phyloP scores from a whole-genome alignment of 2,888 invertebrate species.

The Biston betularia region DNA sequence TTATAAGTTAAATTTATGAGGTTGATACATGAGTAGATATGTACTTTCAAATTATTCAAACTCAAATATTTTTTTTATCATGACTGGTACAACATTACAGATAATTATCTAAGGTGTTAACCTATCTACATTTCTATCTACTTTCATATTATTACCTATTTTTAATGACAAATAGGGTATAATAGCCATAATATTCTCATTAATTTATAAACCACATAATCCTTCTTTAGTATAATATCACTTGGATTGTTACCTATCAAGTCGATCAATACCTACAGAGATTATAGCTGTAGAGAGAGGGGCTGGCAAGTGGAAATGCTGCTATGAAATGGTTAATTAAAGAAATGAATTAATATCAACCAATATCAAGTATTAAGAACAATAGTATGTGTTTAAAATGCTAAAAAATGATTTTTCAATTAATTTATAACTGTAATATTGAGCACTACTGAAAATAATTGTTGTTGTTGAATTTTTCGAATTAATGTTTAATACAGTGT shows the following conservation, averaged over 20 bases:
- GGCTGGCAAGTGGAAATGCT: neutral
- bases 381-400: neutral
- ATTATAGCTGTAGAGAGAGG: neutral
- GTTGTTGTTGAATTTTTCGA: conserved; percentile 15
- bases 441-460: neutral
- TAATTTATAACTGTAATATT: neutral
- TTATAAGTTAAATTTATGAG: neutral
- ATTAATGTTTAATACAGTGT: conserved; percentile 20
- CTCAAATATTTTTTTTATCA: too few species aligned
- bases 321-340: neutral
- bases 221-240: neutral
- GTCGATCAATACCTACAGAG: neutral
- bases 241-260: neutral
- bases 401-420: neutral
- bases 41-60: neutral
- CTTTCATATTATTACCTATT: neutral
- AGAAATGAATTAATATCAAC: neutral
- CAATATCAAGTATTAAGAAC: neutral
- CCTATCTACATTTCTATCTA: too few species aligned
- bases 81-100: too few species aligned
- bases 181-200: neutral
- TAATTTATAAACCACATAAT: neutral
- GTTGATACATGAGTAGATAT: conserved; percentile 14
- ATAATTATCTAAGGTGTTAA: too few species aligned
- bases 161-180: neutral